Evolutionary conservation across 2,797 vertebrate genomes (phyloP), one percentile per base, ranked within the genome.

Genomic region (Scleropages formosus): DNA sequence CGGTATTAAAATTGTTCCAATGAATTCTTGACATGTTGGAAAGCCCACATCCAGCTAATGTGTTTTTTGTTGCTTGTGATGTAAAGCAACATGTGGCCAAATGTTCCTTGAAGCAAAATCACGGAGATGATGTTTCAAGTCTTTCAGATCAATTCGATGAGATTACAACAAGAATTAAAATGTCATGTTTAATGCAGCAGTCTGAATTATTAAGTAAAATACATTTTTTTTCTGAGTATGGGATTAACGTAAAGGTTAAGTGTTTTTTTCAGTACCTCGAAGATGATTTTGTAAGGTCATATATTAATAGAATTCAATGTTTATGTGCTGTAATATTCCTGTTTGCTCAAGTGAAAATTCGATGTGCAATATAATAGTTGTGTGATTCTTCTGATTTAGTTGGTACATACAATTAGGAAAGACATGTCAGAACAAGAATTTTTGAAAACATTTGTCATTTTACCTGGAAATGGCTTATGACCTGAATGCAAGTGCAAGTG

Each of bases 1-100:
- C 3, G 96, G 96, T 80, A 89, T 93, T 81, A 93, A 88, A 86
- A 85, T 94, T 53, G 27, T 94, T 20, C 76, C 93, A 0, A 96
- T 97, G 95, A 93, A 94, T 69, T 88, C 86, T 27, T 97, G 88
- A 92, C 24, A 49, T 46, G 9, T 6, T 8, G 53, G 15, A 9
- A 31, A 18, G 31, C 8, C 12, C 18, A 51, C 62, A 46, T 44
- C 39, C 26, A 22, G 18, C 39, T 7, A 6, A 56, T 11, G 59
- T 20, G 9, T 63, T 12, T 26, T 2, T 10, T 56, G 53, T 2
- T 56, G 53, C 18, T 56, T 12, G 56, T 56, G 47, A 16, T 39
- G 24, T 59, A 44, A 18, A 15, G n/a, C 7, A 22, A 12, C 6
- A 20, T 1, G 39, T 60, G n/a, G 20, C 7, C 11, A 22, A n/a